Evolutionary conservation across 2,888 invertebrate genomes (phyloP).

Genomic region (Mesochorus sp.): DNA sequence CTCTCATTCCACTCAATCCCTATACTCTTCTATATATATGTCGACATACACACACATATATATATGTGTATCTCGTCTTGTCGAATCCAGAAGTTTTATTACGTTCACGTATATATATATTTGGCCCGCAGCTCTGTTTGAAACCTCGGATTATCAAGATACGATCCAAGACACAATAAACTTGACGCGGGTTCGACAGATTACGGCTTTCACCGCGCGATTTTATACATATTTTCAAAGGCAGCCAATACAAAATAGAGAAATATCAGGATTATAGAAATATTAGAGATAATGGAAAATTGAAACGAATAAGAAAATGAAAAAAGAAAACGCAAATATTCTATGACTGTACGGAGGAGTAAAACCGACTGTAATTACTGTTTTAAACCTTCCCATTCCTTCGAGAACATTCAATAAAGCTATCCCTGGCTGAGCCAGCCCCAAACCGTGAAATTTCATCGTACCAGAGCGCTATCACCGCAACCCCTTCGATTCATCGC

Average conservation of each 20-base stretch:
- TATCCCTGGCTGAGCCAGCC: slow-evolving; percentile 42
- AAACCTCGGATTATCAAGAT: slow-evolving; percentile 41
- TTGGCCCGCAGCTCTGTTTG: slow-evolving; percentile 41
- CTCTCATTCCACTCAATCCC: slow-evolving; percentile 20
- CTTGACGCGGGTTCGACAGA: background rate
- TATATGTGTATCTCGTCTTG: slow-evolving; percentile 9
- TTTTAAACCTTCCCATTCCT: slow-evolving; percentile 66
- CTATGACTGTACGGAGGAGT: slow-evolving; percentile 15
- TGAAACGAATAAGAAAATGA: too few relatives aligned
- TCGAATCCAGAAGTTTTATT: slow-evolving; percentile 53
- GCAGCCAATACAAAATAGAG: too few relatives aligned
- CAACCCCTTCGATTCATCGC: slow-evolving; percentile 56
- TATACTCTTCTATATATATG: too few relatives aligned
- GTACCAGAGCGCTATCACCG: slow-evolving; percentile 47
- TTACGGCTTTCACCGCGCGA: too few relatives aligned
- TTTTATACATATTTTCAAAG: too few relatives aligned
- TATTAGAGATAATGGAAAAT: too few relatives aligned
- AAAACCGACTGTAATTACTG: slow-evolving; percentile 78
- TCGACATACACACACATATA: too few relatives aligned
- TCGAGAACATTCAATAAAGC: slow-evolving; percentile 79
- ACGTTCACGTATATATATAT: slow-evolving; percentile 9
- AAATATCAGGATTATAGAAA: too few relatives aligned
- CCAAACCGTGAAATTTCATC: slow-evolving; percentile 36
- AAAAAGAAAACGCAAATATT: background rate
- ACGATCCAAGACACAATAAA: background rate